Evolutionary conservation across 2,797 vertebrate species (phyloP), one percentile per base, ranked within the genome.

Genomic region (Phrynocephalus forsythii): DNA sequence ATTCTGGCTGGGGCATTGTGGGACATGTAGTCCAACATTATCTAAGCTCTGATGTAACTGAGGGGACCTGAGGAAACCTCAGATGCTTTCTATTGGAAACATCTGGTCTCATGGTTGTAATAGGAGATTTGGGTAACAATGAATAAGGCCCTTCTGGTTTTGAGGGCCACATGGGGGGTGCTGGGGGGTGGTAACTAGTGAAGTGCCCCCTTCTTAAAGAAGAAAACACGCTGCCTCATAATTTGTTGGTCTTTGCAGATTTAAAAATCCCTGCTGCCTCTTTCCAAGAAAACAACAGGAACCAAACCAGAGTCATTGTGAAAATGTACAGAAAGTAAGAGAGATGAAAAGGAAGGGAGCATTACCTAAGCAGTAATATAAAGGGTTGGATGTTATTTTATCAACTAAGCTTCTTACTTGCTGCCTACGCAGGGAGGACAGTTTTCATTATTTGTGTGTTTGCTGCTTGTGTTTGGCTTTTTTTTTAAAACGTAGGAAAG

Each of bases 361-460:
- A 10, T 22, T 56, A 33, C 67, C 52, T 24, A 38, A n/a, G 66
- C 33, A 50, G 63, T 13, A 71, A 60, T 81, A 30, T 66, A 86
- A 83, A 79, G 26, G 9, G 67, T 84, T 81, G n/a, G 24, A 73
- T 22, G 20, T 52, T 0, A 18, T n/a, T 0, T 0, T 66, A 67
- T 38, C 30, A 18, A 28, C 3, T 11, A 3, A 81, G 86, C 22
- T 0, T 1, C 79, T 76, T 88, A 4, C 18, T 38, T 88, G 56
- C 75, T 4, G n/a, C 30, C 69, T 44, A 68, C 15, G 48, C 22
- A 69, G 48, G 68, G 75, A 2, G 63, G 75, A 69, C 63, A 78
- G 84, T 69, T 79, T 33, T 85, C 48, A 50, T 85, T 85, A 56
- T 69, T n/a, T 60, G 78, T 81, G 48, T 83, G 50, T n/a, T 72